Evolutionary conservation across 2,888 invertebrate species (phyloP), one percentile per base, ranked within the genome.

Genomic region (Cantharis flavilabris): DNA sequence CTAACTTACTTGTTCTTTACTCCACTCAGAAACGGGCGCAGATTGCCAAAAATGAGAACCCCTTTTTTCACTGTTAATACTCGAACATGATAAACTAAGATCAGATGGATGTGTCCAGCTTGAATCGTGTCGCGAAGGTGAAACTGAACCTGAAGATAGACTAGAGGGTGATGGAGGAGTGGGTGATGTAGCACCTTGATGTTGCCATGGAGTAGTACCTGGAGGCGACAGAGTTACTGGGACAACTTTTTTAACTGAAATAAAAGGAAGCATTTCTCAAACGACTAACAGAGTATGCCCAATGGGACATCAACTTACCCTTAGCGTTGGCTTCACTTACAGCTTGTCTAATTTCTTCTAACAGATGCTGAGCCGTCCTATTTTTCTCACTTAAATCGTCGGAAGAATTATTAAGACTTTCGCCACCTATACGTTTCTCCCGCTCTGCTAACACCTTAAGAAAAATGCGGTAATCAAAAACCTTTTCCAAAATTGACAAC

Each of bases 301-400:
- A 49, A 49, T 49, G 49, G 28, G 49, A 49, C 49, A 49, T 49
- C 49, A 1, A 71, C 73, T 75, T 89, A 95, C 96, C 95, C 94
- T 95, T 92, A 81, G 95, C 95, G 90, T 95, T 96, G 82, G 96
- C 96, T 89, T 96, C 96, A 88, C 93, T 95, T 85, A 96, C 96
- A 84, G 96, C 96, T 88, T 95, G 95, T 80, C 95, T 92, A 85
- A 96, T 96, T 91, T 96, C 96, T 89, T 96, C 96, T 82, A 96
- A 93, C 83, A 96, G 91, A 86, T 95, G 94, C 89, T 95, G 94
- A 93, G 93, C 88, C 91, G 93, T 89, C 89, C 86, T 90, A 90
- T 88, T 90, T 90, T 84, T 88, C 73, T 87, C 88, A 86, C 91
- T 92, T 81, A 92, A 88, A 87, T 93, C 93, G 80, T 93, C 92